A percentile compares a stretch with the other conserved stretches of the same genome.
Evolutionary conservation across 2,888 invertebrate species (phyloP).

Genomic region (Suillia variegata): DNA sequence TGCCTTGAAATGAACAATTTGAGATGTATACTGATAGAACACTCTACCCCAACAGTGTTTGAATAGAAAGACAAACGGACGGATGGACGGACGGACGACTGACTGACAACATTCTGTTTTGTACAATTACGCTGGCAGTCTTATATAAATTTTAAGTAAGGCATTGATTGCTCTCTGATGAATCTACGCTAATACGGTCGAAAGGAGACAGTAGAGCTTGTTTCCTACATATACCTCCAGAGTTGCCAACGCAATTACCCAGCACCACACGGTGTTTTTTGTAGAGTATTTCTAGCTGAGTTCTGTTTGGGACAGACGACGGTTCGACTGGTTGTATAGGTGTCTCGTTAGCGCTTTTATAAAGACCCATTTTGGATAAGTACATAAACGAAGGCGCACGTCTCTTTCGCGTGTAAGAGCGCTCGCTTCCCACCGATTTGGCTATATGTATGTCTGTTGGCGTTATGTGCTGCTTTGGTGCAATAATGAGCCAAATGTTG

Average conservation of each 20-base stretch:
- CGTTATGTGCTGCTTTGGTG: not conserved
- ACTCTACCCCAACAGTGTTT: slow-evolving; percentile 12
- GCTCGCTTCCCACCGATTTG: not conserved
- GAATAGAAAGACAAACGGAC: not conserved
- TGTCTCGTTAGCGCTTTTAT: slow-evolving; percentile 50
- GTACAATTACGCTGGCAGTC: slow-evolving; percentile 21
- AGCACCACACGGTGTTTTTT: too few species aligned
- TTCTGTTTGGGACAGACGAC: too few species aligned
- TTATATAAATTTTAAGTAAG: slow-evolving; percentile 33
- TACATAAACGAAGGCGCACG: slow-evolving; percentile 33
- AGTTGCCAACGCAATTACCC: too few species aligned
- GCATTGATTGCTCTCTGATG: slow-evolving; percentile 43
- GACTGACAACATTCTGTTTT: slow-evolving; percentile 10
- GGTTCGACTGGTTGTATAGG: too few species aligned
- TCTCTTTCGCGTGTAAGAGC: not conserved
- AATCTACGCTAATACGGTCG: slow-evolving; percentile 41
- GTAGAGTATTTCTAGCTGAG: too few species aligned
- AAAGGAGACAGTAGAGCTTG: not conserved
- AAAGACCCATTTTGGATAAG: slow-evolving; percentile 35
- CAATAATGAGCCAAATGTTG: slow-evolving; percentile 24
- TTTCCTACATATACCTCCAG: too few species aligned
- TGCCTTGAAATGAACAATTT: slow-evolving; percentile 5
- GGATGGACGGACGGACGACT: not conserved
- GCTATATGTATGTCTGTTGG: not conserved
- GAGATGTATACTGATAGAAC: slow-evolving; percentile 17